Percentiles rank a stretch among this genome's conserved stretches.
Conservation (phyloP, 2,888 invertebrate species). For the Catocala fraxini region DNA sequence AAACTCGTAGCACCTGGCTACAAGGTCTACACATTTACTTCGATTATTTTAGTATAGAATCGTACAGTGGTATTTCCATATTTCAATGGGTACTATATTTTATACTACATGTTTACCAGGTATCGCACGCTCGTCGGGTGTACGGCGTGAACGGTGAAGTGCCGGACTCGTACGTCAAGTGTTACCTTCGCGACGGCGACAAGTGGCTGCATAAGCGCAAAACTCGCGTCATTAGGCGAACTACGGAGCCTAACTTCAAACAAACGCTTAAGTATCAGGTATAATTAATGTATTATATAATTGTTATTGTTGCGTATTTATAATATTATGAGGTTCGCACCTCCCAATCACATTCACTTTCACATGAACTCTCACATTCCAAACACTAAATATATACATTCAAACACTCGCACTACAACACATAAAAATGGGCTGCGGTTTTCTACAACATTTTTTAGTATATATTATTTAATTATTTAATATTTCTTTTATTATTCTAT, state of each 20-base stretch:
- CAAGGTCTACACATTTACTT: too few species aligned
- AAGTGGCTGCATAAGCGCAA: conserved; percentile 97
- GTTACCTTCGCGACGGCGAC: conserved; percentile 96
- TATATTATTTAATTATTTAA: too few species aligned
- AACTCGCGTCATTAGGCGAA: conserved; percentile 94
- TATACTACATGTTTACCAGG: conserved; percentile 54
- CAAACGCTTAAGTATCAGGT: conserved; percentile 95
- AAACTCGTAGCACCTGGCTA: too few species aligned
- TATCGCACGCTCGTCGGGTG: conserved; percentile 81
- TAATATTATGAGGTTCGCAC: too few species aligned
- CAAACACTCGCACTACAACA: too few species aligned
- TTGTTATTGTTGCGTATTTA: not conserved
- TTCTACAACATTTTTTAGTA: too few species aligned
- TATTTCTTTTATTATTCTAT: too few species aligned
- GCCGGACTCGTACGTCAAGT: conserved; percentile 97
- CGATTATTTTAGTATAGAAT: too few species aligned
- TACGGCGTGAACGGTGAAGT: conserved; percentile 90
- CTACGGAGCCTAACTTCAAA: conserved; percentile 94
- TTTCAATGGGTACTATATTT: not conserved
- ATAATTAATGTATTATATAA: conserved; percentile 45
- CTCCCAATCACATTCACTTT: too few species aligned
- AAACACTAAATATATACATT: too few species aligned
- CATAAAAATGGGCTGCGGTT: too few species aligned
- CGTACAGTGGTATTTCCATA: not conserved
- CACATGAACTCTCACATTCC: too few species aligned